Base-by-base conservation (phyloP, 2,888 invertebrate species). In the Microdon myrmicae region DNA sequence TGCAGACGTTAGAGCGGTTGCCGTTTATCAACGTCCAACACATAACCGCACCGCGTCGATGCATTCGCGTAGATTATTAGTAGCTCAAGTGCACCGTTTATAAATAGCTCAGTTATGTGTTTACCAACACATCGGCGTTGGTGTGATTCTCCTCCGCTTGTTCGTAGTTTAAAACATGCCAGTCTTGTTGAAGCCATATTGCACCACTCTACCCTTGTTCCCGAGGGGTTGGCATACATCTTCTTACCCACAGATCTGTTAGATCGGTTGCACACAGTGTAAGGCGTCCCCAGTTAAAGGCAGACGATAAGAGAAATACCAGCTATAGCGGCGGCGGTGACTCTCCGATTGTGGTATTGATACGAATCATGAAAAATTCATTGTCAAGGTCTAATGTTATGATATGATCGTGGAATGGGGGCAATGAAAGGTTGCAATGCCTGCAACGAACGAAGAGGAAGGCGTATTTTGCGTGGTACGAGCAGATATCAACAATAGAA, bases 321-420 rank as follows among this genome's bases (percentile, higher is more conserved):
- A 17, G n/a, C 25, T 17, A 28, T 32, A 10, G 10, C 43, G 17
- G 17, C 29, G 16, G 14, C 25, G 13, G 1, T 7, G 32, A 31
- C 44, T 13, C 19, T 47, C 32, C 37, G 45, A 64, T 58, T 64
- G 64, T 58, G 47, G 58, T 61, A 68, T 55, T 67, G 59, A n/a
- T n/a, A n/a, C n/a, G n/a, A n/a, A n/a, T n/a, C n/a, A n/a, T 56
- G 68, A 66, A 69, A 68, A 68, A 64, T 69, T 70, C 70, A 70
- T 61, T 70, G 68, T 67, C 70, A 70, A 70, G 70, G 70, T 70
- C 69, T 66, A 67, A 22, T 53, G 51, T 55, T 67, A 54, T 58
- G 34, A n/a, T n/a, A n/a, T n/a, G n/a, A n/a, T n/a, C n/a, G n/a
- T n/a, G n/a, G n/a, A n/a, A n/a, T n/a, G n/a, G n/a, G n/a, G n/a